Conservation (phyloP, 2,888 invertebrate genomes). For the Anoplius nigerrimus region DNA sequence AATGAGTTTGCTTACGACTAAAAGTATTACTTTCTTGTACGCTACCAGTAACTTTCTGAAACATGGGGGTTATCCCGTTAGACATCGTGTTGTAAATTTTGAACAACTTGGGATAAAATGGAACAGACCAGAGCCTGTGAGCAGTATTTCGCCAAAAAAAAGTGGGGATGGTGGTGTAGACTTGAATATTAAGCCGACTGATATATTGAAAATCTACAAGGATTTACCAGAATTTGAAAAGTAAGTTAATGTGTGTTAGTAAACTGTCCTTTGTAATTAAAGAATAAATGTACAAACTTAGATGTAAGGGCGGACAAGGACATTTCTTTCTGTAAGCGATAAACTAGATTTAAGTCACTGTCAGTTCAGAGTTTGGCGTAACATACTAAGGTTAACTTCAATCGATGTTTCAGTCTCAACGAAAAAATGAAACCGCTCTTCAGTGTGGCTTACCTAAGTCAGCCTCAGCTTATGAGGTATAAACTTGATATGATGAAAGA, state of each 20-base stretch:
- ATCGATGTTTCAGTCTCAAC: too few relatives aligned
- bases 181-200: conserved; percentile 77
- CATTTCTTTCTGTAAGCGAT: conserved; percentile 7
- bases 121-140: conserved; percentile 83
- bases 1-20: too few relatives aligned
- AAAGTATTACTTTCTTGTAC: too few relatives aligned
- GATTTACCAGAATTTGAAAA: conserved; percentile 83
- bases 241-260: too few relatives aligned
- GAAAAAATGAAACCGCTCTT: too few relatives aligned
- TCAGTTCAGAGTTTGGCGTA: conserved; percentile 64
- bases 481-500: conserved; percentile 78
- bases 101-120: conserved; percentile 81
- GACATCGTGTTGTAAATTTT: conserved; percentile 78
- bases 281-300: background rate
- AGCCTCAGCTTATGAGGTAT: too few relatives aligned
- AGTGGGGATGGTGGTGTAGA: conserved; percentile 83
- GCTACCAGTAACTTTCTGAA: conserved; percentile 31
- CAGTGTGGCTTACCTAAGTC: too few relatives aligned
- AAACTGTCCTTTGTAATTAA: background rate
- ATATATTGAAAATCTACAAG: conserved; percentile 77
- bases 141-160: conserved; percentile 80
- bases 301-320: too few relatives aligned
- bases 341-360: conserved; percentile 76
- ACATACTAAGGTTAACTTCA: too few relatives aligned
- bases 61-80: conserved; percentile 38